Percentiles rank a stretch among this genome's conserved stretches.
Evolutionary conservation across 2,797 vertebrate species (phyloP).

Genomic region (Spinus pinus): DNA sequence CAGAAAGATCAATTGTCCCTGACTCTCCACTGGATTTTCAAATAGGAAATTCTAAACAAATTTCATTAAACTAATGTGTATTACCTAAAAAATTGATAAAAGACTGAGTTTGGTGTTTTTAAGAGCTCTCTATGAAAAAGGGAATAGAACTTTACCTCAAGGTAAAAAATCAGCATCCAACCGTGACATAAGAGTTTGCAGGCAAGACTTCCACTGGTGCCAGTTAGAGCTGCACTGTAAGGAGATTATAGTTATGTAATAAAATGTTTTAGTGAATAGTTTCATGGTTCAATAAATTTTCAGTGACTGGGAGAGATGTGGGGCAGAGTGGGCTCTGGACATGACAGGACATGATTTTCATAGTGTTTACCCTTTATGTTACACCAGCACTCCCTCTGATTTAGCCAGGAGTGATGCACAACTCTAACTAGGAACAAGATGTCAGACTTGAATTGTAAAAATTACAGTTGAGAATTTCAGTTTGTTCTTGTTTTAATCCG

Average conservation of each 20-base stretch:
- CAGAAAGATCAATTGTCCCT: neutral
- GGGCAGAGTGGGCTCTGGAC: neutral
- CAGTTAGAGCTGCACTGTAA: neutral
- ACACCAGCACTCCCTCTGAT: neutral
- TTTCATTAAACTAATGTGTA: neutral
- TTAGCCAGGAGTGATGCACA: neutral
- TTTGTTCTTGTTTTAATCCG: neutral
- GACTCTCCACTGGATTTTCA: neutral
- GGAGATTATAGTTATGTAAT: neutral
- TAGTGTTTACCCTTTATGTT: neutral
- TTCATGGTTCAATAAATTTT: neutral
- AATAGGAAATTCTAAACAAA: neutral
- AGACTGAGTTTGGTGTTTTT: neutral
- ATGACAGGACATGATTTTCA: neutral
- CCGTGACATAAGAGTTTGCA: neutral
- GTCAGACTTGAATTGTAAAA: neutral
- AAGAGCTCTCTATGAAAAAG: neutral
- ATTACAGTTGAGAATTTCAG: neutral
- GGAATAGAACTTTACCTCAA: neutral
- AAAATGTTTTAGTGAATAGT: neutral
- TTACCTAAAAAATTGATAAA: neutral
- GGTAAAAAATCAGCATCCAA: neutral
- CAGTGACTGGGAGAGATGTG: neutral
- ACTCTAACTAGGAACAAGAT: neutral
- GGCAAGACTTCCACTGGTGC: neutral